Evolutionary conservation across 64 coral and sea anemone genomes (phyloP), one percentile per base, ranked within the genome.

Genomic region (Pocillopora damicornis): DNA sequence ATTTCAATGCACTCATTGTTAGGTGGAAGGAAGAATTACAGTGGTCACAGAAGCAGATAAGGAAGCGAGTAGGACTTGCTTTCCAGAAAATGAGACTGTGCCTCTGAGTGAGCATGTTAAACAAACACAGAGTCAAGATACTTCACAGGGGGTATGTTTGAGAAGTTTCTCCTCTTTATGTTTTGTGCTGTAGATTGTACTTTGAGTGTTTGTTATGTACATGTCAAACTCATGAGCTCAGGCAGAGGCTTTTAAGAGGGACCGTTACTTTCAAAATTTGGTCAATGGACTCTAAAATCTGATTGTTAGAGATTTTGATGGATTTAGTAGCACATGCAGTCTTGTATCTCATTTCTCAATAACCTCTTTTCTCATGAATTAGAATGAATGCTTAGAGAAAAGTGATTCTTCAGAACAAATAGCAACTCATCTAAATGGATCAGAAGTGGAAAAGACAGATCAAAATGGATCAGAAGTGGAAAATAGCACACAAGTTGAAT

Each of bases 11-110:
- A 71, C n/a, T 71, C 5, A 20, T 23, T 71, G 67, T 6, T 61
- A 96, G 94, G 91, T 93, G 8, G 94, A 96, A 73, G 94, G 94
- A 76, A 90, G 94, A 87, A 96, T 96, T 60, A 90, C 36, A 20
- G 89, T 72, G 38, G 30, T 72, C 23, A 56, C 36, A 71, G 81
- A 63, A 12, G 79, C 30, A 81, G 17, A 81, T 63, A 13, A 37
- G 11, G 60, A 1, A 63, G 13, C 0, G 58, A 80, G 35, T 61
- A 14, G 14, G 16, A 14, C 78, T 34, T 1, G n/a, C 71, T 68
- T 26, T 37, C 11, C 16, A 71, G 62, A 83, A 9, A 20, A 83
- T 51, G 81, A 20, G 9, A 83, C 14, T 69, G 63, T 51, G 5
- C 63, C 56, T 23, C 38, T 22, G 12, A 56, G 5, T 69, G 15